Conservation (phyloP, 2,888 invertebrate genomes). For the Ditula angustiorana region DNA sequence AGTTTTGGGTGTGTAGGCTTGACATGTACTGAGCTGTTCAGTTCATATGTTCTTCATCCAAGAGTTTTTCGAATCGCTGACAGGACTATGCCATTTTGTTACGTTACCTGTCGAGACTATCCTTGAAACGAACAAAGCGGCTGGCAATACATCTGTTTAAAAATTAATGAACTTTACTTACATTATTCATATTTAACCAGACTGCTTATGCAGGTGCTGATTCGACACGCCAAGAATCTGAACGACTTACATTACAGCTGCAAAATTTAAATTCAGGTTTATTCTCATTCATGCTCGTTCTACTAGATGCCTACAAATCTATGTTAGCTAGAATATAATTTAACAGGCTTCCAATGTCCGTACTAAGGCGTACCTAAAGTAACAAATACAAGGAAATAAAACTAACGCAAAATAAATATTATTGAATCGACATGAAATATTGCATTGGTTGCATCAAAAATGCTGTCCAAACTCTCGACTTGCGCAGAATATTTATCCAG, state of each 20-base stretch:
- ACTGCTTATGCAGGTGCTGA: conserved; percentile 3
- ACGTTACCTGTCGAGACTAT: no score
- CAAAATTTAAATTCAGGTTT: not conserved
- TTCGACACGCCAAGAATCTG: not conserved
- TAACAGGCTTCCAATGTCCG: no score
- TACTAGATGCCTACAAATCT: no score
- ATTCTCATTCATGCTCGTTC: not conserved
- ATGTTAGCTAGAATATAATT: no score
- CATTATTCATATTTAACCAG: not conserved
- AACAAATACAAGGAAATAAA: not conserved
- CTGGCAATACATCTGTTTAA: no score
- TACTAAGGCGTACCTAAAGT: not conserved
- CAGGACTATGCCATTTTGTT: no score
- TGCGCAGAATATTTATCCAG: conserved; percentile 75
- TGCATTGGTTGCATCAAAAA: conserved; percentile 2
- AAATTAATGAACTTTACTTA: not conserved
- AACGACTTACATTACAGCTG: not conserved
- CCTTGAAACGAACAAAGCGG: not conserved
- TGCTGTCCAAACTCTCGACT: conserved; percentile 30
- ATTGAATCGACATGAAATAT: not conserved
- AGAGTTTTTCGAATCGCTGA: no score
- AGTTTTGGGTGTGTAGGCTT: no score
- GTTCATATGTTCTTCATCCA: no score
- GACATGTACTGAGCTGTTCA: no score
- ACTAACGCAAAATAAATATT: not conserved